phyloP scores from a whole-genome alignment of 2,888 invertebrate species.

The Cerastis leucographa region DNA sequence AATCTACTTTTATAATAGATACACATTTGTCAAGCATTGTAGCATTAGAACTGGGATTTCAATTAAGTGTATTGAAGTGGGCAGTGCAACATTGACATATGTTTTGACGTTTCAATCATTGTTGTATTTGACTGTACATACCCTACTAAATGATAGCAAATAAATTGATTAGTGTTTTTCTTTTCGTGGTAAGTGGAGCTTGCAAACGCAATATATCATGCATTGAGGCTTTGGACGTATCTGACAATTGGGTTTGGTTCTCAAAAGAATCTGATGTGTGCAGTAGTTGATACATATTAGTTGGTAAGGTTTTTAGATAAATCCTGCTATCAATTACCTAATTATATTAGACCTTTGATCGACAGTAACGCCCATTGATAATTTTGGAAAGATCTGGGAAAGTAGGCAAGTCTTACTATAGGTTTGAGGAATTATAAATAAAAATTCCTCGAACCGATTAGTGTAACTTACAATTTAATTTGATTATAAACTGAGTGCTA shows the following conservation, averaged over 20 bases:
- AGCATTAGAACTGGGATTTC: constrained; percentile 70
- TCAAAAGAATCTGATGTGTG: not conserved
- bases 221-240: constrained; percentile 27
- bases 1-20: constrained; percentile 63
- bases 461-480: not conserved
- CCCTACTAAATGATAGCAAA: constrained; percentile 28
- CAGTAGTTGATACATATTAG: not conserved
- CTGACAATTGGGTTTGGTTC: constrained; percentile 1
- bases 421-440: too few relatives aligned
- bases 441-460: not conserved
- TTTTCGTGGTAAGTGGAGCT: constrained; percentile 50
- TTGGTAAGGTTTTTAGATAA: not conserved
- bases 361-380: not conserved
- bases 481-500: not conserved
- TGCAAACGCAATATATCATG: constrained; percentile 34
- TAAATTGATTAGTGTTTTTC: constrained; percentile 62
- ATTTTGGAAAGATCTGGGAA: not conserved
- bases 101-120: constrained; percentile 64
- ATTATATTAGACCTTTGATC: not conserved
- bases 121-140: constrained; percentile 43
- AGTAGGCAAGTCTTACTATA: not conserved
- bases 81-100: constrained; percentile 65
- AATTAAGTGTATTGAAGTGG: constrained; percentile 70
- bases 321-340: not conserved
- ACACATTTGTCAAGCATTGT: constrained; percentile 74